Percentiles rank a stretch among this genome's conserved stretches.
These are phyloP conservation scores for Ridgeia piscesae DNA, from an alignment of 1,140 invertebrate species.

Conservation along the genomic window DNA sequence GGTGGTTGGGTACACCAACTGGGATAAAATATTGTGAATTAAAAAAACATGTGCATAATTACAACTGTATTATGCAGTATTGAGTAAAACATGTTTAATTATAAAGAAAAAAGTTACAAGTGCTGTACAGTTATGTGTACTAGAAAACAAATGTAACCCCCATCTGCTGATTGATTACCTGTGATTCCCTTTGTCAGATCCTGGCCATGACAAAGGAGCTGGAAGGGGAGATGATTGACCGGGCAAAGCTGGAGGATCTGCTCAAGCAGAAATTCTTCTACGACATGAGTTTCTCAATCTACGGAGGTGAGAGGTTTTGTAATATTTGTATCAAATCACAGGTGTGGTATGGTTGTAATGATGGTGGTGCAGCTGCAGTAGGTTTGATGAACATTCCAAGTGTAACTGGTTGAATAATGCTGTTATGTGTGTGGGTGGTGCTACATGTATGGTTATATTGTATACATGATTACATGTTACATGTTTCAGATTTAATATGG, in stretches of 20 bases:
- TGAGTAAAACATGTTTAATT: background rate
- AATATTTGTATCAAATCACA: background rate
- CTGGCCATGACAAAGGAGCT: slow-evolving; percentile 72
- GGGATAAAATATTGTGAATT: too few species aligned
- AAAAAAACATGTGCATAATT: too few species aligned
- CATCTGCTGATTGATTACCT: background rate
- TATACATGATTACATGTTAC: slow-evolving; percentile 92
- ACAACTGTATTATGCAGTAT: background rate
- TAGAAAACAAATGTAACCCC: too few species aligned
- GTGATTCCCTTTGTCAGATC: slow-evolving; percentile 62
- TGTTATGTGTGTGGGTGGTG: too few species aligned
- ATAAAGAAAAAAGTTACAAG: background rate
- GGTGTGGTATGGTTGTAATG: background rate
- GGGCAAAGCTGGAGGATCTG: slow-evolving; percentile 93
- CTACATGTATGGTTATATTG: slow-evolving; percentile 99
- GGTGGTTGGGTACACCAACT: too few species aligned
- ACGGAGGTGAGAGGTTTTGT: slow-evolving; percentile 73
- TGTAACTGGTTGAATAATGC: slow-evolving; percentile 64
- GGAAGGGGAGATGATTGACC: slow-evolving; percentile 72
- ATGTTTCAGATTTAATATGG: background rate
- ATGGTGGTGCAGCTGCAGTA: slow-evolving; percentile 73
- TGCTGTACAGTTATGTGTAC: too few species aligned
- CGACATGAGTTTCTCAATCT: slow-evolving; percentile 99
- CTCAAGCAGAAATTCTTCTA: slow-evolving; percentile 96
- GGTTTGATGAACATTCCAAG: background rate